phyloP scores from a whole-genome alignment of 2,797 vertebrate species.

The Syndactyla subalaris region DNA sequence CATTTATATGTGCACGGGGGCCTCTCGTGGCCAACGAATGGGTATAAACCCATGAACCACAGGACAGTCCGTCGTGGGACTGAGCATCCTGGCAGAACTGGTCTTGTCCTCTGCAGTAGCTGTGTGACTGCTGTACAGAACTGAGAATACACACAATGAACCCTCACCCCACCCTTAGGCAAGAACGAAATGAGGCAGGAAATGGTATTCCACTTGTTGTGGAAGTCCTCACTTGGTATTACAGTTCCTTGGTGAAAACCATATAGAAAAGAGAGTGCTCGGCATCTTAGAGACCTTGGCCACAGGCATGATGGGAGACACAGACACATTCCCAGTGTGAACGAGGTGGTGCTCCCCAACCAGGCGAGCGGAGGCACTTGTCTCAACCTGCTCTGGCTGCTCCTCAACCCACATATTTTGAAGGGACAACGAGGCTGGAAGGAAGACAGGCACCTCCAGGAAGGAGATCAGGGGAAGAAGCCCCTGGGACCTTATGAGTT shows the following conservation, averaged over 20 bases:
- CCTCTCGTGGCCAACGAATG: rapidly evolving
- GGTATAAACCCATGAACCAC: not conserved
- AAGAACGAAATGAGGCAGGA: rapidly evolving
- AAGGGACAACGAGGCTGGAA: not conserved
- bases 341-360: rapidly evolving
- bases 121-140: not conserved
- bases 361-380: rapidly evolving
- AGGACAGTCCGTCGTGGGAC: not conserved
- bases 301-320: not conserved
- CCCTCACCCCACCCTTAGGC: not conserved
- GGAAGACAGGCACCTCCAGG: not conserved
- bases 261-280: rapidly evolving
- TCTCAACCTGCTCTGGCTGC: no score
- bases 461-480: not conserved
- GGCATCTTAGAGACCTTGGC: not conserved
- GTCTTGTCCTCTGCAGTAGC: not conserved
- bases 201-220: not conserved
- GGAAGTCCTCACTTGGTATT: not conserved
- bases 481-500: rapidly evolving
- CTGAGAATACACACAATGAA: not conserved
- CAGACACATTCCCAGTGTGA: rapidly evolving
- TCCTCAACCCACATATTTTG: not conserved
- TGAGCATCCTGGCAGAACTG: not conserved
- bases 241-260: not conserved
- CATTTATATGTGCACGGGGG: not conserved